Base-by-base conservation (phyloP, 2,113 vertebrate genomes). In the Azemiops feae region DNA sequence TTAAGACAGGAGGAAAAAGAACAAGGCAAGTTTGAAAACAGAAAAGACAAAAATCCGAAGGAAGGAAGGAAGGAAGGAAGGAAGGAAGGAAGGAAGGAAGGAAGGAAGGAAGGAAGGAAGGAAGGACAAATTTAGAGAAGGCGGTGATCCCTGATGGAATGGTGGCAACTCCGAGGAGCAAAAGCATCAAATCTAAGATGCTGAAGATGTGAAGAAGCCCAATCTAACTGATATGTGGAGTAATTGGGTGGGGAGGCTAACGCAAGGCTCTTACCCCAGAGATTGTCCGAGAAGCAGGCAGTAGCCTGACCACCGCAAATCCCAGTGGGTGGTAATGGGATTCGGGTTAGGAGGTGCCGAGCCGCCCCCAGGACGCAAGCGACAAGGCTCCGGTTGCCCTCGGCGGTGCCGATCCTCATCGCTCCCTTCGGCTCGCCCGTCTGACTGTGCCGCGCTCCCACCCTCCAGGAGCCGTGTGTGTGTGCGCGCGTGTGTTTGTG, bases 371-470 rank as follows among this genome's bases (percentile, higher is more conserved):
- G 91, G 85, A 39, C 58, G 88, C n/a, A 57, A 87, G 34, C 92
- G 25, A 55, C 50, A 43, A 60, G 87, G 60, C 87, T 89, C 58
- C 92, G 50, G 87, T 74, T 54, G 87, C 60, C 39, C 60, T 64
- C 87, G 87, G 60, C 50, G 87, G 30, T 52, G 87, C 92, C 87
- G 64, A 54, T 89, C 87, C 60, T 89, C 92, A 92, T 89, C 87
- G 87, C 91, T 92, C 87, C 86, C 87, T 34, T 88, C 87, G 87
- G 92, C 92, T 92, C 87, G 64, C 60, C 87, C 39, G 87, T 60
- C 91, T 69, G 91, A 43, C 91, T 53, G 91, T 39, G 86, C 57
- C 34, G 47, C 91, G 23, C 45, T 22, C 45, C 45, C 86, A 39
- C 55, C 86, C 69, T 81, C 91, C 43, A 20, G 27, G 86, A 12